Percentiles rank a stretch among this genome's conserved stretches.
Evolutionary conservation across 2,113 vertebrate species (phyloP).

Genomic region (Cichladusa arquata): DNA sequence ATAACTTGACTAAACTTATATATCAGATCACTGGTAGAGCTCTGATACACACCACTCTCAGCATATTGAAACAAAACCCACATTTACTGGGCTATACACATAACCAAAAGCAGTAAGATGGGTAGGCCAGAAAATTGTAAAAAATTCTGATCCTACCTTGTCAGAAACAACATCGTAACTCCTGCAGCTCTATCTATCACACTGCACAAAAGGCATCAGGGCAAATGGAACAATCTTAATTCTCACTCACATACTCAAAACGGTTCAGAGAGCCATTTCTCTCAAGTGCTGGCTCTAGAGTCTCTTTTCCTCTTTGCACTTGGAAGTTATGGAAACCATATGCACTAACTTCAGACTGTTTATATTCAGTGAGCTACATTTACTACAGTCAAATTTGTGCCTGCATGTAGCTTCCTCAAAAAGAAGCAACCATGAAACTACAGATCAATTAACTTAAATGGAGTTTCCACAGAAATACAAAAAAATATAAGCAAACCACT

Average conservation of each 20-base stretch:
- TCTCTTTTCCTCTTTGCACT: neutral
- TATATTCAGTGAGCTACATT: neutral
- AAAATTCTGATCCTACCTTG: neutral
- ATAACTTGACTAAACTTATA: neutral
- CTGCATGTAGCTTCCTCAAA: neutral
- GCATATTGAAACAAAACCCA: neutral
- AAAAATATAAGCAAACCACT: neutral
- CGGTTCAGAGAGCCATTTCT: neutral
- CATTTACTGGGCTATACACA: neutral
- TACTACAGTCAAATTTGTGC: neutral
- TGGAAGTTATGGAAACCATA: neutral
- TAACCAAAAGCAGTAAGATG: neutral
- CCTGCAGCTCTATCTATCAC: neutral
- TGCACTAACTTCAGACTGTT: neutral
- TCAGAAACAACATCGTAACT: neutral
- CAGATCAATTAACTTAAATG: neutral
- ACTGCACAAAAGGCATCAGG: neutral
- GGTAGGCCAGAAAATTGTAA: neutral
- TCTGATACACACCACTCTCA: neutral
- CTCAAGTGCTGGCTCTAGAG: neutral
- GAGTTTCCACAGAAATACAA: neutral
- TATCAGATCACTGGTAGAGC: neutral
- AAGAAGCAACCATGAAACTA: neutral
- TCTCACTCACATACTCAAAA: neutral
- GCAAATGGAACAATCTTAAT: neutral